Conservation (phyloP, 2,888 invertebrate genomes). For the Mystacides longicornis region DNA sequence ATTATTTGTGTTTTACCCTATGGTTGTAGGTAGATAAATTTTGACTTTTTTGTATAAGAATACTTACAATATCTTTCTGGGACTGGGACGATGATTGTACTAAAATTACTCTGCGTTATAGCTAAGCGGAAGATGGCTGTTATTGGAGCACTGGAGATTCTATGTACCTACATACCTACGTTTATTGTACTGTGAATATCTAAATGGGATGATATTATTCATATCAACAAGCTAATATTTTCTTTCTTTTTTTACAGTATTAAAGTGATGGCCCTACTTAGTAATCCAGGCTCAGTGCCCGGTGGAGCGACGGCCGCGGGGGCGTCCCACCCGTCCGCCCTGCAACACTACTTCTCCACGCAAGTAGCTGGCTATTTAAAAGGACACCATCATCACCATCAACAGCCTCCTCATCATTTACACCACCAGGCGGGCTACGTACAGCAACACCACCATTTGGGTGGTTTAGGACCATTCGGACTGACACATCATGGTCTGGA, state of each 20-base stretch:
- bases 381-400: slow-evolving; percentile 47
- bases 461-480: slow-evolving; percentile 47
- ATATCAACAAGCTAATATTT: not conserved
- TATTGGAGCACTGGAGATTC: too few relatives aligned
- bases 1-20: too few relatives aligned
- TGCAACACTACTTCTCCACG: slow-evolving; percentile 49
- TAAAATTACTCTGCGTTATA: too few relatives aligned
- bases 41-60: too few relatives aligned
- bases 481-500: slow-evolving; percentile 44
- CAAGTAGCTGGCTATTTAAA: slow-evolving; percentile 46
- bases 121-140: too few relatives aligned
- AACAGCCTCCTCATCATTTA: slow-evolving; percentile 37
- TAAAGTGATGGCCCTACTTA: slow-evolving; percentile 41
- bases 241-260: slow-evolving; percentile 1
- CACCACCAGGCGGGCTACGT: slow-evolving; percentile 34
- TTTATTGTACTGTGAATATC: too few relatives aligned
- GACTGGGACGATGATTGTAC: too few relatives aligned
- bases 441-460: slow-evolving; percentile 40
- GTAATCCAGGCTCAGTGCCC: slow-evolving; percentile 39
- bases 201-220: too few relatives aligned
- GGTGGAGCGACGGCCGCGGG: slow-evolving; percentile 40
- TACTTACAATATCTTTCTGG: too few relatives aligned
- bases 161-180: too few relatives aligned
- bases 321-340: slow-evolving; percentile 43
- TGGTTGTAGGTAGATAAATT: too few relatives aligned